phyloP scores from a whole-genome alignment of 2,797 vertebrate genomes.

The Oreochromis grahami region DNA sequence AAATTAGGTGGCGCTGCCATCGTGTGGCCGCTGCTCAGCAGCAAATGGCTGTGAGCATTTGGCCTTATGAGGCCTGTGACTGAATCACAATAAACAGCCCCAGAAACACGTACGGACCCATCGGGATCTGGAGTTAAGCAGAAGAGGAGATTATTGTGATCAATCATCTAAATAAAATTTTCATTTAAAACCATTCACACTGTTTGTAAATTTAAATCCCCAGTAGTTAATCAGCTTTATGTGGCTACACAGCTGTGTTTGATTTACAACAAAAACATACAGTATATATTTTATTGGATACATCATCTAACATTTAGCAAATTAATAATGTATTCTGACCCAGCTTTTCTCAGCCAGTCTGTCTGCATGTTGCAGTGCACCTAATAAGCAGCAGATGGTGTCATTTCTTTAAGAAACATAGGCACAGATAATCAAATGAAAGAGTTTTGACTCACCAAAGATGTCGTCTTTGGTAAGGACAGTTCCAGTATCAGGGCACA shows the following conservation, averaged over 20 bases:
- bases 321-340: not conserved
- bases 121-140: conserved; percentile 59
- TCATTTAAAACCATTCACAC: not conserved
- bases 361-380: conserved; percentile 4
- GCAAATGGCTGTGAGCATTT: conserved; percentile 69
- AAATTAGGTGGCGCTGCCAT: conserved; percentile 74
- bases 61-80: conserved; percentile 79
- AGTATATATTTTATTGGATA: not conserved
- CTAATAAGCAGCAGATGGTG: conserved; percentile 35
- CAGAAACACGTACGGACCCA: conserved; percentile 52
- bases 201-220: not conserved
- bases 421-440: not conserved
- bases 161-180: not conserved
- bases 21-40: conserved; percentile 74
- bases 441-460: conserved; percentile 65
- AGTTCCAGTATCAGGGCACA: conserved; percentile 70
- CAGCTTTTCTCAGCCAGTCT: not conserved
- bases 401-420: not conserved
- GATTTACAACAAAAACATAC: not conserved
- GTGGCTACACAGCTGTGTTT: fast-evolving
- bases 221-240: not conserved
- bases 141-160: not conserved
- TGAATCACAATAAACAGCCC: conserved; percentile 64
- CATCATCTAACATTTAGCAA: not conserved
- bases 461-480: conserved; percentile 75